These are phyloP conservation scores for Struthidea cinerea DNA, from an alignment of 2,113 vertebrate genomes.

Conservation along the genomic window DNA sequence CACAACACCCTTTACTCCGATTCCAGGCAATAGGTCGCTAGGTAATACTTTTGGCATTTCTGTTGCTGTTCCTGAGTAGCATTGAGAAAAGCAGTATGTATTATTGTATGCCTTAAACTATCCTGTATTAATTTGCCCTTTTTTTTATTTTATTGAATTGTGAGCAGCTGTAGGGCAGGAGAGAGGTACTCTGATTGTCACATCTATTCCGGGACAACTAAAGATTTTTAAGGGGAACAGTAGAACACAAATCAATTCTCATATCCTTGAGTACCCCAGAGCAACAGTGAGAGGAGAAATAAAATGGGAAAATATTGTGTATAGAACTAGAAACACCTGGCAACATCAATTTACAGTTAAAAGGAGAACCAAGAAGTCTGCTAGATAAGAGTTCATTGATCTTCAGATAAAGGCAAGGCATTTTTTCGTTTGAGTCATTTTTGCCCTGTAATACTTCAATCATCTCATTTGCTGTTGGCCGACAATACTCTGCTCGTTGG, in stretches of 20 bases:
- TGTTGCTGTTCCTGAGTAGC: not conserved
- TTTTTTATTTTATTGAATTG: not conserved
- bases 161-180: not conserved
- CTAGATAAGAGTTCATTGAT: not conserved
- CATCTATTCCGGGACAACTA: not conserved
- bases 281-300: not conserved
- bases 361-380: not conserved
- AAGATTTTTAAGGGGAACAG: not conserved
- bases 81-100: not conserved
- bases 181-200: not conserved
- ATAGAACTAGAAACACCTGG: not conserved
- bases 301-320: not conserved
- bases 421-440: not conserved
- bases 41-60: not conserved
- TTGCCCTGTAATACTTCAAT: not conserved
- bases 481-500: not conserved
- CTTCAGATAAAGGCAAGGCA: not conserved
- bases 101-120: not conserved
- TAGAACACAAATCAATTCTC: not conserved
- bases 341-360: not conserved
- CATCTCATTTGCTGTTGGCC: not conserved
- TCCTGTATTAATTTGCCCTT: not conserved
- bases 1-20: accelerated
- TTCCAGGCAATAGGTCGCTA: accelerated
- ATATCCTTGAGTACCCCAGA: not conserved